Evolutionary conservation across 2,113 vertebrate species (phyloP), one percentile per base, ranked within the genome.

Genomic region (Psittacus erithacus): DNA sequence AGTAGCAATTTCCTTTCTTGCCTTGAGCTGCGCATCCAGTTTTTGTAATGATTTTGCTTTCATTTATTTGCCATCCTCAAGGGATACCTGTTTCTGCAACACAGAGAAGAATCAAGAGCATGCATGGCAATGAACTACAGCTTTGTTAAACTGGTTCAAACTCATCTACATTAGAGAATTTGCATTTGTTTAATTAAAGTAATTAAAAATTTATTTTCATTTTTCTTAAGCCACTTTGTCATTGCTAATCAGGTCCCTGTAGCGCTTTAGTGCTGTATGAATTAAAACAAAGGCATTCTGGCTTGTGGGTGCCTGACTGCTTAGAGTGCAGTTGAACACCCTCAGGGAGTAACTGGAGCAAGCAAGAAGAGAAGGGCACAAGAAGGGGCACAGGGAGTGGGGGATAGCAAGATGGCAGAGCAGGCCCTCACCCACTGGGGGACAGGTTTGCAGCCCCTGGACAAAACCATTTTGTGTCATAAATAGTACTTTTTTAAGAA

Each of bases 101-200:
- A 50, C n/a, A 68, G n/a, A 76, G 52, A 64, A 84, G 29, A 83
- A 90, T 78, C 8, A 4, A 74, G 68, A 93, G 47, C 28, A 17
- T 19, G 39, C 33, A 17, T 71, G 53, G 35, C 77, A 91, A 71
- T 63, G 11, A 90, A 59, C 60, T 63, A 47, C 60, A 68, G 82
- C 35, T 92, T 87, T 87, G 31, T 84, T 88, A 82, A 73, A 91
- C 62, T 73, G 22, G 31, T 95, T 94, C 91, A 86, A 81, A 80
- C 50, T 74, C 35, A 55, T 81, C 50, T 88, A 41, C 64, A 59
- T 70, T 90, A 60, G 87, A 77, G 60, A 93, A 88, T 93, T 97
- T 94, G 63, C 68, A 83, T 95, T 90, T 91, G 65, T 96, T 87
- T 95, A 95, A 95, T 88, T 90, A 90, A 97, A 90, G 55, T 94